phyloP scores from a whole-genome alignment of 2,797 vertebrate species.

The Pelochelys cantorii region DNA sequence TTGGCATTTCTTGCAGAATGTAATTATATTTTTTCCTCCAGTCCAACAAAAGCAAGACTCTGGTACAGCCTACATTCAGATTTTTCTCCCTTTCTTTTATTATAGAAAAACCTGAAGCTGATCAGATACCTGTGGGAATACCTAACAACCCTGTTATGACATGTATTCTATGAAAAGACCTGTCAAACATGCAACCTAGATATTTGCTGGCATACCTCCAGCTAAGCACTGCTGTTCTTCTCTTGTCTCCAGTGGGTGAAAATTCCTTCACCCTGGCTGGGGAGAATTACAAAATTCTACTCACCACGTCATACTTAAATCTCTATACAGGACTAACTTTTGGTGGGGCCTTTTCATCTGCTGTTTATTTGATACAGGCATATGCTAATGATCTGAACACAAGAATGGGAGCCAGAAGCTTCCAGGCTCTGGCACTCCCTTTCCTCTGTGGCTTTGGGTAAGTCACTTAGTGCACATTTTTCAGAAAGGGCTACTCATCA shows the following conservation, averaged over 20 bases:
- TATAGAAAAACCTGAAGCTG: slow-evolving; percentile 10
- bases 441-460: not conserved
- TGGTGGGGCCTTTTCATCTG: not conserved
- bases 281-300: not conserved
- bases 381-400: not conserved
- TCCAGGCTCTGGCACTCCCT: not conserved
- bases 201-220: not conserved
- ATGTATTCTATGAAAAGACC: slow-evolving; percentile 47
- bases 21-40: slow-evolving; percentile 29
- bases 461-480: not conserved
- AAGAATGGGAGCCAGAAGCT: not conserved
- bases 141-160: slow-evolving; percentile 36
- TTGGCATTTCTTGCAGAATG: slow-evolving; percentile 39
- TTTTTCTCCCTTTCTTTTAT: slow-evolving; percentile 8
- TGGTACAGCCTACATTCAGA: slow-evolving; percentile 18
- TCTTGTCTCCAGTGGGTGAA: not conserved
- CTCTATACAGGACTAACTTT: not conserved
- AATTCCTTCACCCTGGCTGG: not conserved
- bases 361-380: not conserved
- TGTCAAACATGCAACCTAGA: slow-evolving; percentile 18
- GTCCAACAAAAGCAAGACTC: slow-evolving; percentile 50
- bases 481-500: not conserved
- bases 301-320: not conserved
- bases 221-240: not conserved
- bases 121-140: slow-evolving; percentile 38